Evolutionary conservation across 2,888 invertebrate genomes (phyloP).

Genomic region (Meghimatium bilineatum): DNA sequence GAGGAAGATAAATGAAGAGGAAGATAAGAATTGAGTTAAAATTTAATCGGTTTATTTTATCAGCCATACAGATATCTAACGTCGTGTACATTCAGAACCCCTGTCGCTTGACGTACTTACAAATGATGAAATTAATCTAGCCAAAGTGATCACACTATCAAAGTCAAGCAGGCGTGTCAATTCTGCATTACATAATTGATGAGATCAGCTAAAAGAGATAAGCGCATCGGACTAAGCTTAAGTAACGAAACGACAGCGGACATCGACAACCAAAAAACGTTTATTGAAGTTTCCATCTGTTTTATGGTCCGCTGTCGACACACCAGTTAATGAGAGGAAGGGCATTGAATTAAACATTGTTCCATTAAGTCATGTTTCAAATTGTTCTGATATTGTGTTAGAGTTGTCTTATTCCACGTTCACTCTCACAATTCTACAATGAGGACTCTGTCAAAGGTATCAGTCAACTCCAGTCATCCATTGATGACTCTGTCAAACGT

Average conservation of each 20-base stretch:
- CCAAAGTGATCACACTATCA: not conserved
- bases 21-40: too few relatives aligned
- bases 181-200: constrained; percentile 4
- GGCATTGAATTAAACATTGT: not conserved
- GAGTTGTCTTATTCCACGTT: too few relatives aligned
- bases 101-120: not conserved
- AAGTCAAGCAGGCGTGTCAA: constrained; percentile 6
- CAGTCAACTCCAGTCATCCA: too few relatives aligned
- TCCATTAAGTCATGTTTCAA: not conserved
- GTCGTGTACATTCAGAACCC: too few relatives aligned
- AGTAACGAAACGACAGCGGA: not conserved
- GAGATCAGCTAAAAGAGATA: not conserved
- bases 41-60: too few relatives aligned
- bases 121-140: not conserved
- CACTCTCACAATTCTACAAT: too few relatives aligned
- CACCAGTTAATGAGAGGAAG: not conserved
- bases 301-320: not conserved
- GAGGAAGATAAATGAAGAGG: too few relatives aligned
- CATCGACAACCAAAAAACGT: not conserved
- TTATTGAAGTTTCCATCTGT: not conserved
- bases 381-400: not conserved
- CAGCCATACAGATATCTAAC: too few relatives aligned
- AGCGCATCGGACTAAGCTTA: not conserved
- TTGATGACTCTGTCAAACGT: too few relatives aligned
- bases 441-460: too few relatives aligned